Percentiles rank a stretch among this genome's conserved stretches.
phyloP scores from a whole-genome alignment of 1,140 invertebrate genomes.

The Saccostrea echinata region DNA sequence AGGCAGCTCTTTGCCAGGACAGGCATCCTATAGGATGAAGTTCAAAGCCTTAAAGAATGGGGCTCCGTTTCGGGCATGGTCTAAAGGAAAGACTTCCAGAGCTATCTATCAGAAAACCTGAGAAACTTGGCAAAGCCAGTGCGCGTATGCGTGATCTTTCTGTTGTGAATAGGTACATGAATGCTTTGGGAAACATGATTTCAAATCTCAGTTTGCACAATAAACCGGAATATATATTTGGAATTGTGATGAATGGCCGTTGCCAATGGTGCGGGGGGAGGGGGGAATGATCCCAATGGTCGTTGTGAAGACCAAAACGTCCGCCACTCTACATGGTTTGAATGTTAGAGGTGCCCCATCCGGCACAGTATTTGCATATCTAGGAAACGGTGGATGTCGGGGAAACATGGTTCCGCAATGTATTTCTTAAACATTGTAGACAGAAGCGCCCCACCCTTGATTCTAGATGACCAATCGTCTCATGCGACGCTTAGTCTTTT shows the following conservation, averaged over 20 bases:
- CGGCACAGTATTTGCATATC: slow-evolving; percentile 52
- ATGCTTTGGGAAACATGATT: not conserved
- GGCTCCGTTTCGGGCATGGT: slow-evolving; percentile 29
- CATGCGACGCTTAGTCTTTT: not conserved
- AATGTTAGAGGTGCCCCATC: slow-evolving; percentile 40
- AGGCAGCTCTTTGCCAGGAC: slow-evolving; percentile 25
- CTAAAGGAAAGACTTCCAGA: slow-evolving; percentile 40
- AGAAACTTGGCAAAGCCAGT: slow-evolving; percentile 32
- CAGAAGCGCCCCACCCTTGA: slow-evolving; percentile 44
- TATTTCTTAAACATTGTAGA: slow-evolving; percentile 55
- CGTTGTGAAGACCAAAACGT: not conserved
- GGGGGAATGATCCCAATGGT: not conserved
- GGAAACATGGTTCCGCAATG: slow-evolving; percentile 53
- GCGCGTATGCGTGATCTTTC: slow-evolving; percentile 23
- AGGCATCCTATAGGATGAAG: not conserved
- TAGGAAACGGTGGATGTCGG: slow-evolving; percentile 45
- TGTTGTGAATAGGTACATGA: slow-evolving; percentile 17
- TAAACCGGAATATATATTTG: slow-evolving; percentile 34
- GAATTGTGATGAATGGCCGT: slow-evolving; percentile 40
- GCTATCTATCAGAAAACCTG: slow-evolving; percentile 20
- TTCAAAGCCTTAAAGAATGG: not conserved
- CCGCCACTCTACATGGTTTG: slow-evolving; percentile 36
- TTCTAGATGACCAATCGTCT: slow-evolving; percentile 53
- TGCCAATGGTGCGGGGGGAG: not conserved
- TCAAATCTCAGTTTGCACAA: not conserved